These are phyloP conservation scores for Ochropleura plecta DNA, from an alignment of 2,888 invertebrate genomes.

Conservation along the genomic window DNA sequence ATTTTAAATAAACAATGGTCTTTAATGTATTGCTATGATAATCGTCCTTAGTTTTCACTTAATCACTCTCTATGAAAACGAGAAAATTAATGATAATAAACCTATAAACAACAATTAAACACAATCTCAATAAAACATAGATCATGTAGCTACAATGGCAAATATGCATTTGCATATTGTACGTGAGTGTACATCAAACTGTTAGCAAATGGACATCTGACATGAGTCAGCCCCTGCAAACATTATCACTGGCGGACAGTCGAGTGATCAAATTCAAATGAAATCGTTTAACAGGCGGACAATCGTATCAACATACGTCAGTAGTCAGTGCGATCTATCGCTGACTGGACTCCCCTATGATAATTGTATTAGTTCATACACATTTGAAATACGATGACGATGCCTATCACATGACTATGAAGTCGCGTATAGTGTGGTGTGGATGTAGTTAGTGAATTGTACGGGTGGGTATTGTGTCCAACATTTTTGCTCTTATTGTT, in stretches of 20 bases:
- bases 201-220: constrained; percentile 60
- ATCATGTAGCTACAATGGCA: constrained; percentile 11
- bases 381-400: constrained; percentile 59
- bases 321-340: constrained; percentile 81
- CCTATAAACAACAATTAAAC: neutral
- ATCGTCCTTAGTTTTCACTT: constrained; percentile 17
- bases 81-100: constrained; percentile 12
- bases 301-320: constrained; percentile 89
- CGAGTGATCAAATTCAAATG: constrained; percentile 90
- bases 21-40: constrained; percentile 22
- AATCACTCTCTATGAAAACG: constrained; percentile 14
- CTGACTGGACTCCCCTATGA: constrained; percentile 69
- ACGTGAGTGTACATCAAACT: constrained; percentile 44
- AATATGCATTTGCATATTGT: constrained; percentile 49
- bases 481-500: neutral
- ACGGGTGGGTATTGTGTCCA: neutral
- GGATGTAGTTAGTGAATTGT: constrained; percentile 1
- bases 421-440: neutral
- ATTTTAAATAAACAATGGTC: constrained; percentile 26
- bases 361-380: constrained; percentile 74
- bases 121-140: constrained; percentile 3
- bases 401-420: constrained; percentile 36
- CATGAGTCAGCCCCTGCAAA: constrained; percentile 74
- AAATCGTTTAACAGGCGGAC: constrained; percentile 86
- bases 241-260: constrained; percentile 86